Conservation (phyloP, 2,888 invertebrate species). For the Nephrotoma appendiculata region DNA sequence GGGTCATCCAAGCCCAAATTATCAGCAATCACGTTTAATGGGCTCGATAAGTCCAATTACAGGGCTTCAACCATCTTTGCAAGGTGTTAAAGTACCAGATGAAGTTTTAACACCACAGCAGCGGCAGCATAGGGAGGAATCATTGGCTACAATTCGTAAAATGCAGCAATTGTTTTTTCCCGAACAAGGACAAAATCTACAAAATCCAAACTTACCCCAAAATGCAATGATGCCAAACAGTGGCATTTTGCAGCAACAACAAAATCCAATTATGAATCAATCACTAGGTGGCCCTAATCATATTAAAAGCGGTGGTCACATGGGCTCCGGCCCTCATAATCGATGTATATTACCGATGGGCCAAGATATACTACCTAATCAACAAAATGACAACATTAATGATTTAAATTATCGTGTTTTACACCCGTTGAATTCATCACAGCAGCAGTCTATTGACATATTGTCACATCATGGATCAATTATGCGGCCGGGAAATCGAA, state of each 20-base stretch:
- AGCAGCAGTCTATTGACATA: not conserved
- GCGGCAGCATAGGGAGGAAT: conserved; percentile 83
- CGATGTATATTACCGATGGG: not conserved
- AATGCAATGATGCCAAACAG: not conserved
- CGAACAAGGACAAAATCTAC: conserved; percentile 37
- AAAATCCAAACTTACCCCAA: not conserved
- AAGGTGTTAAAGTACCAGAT: conserved; percentile 82
- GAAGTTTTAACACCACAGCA: conserved; percentile 95
- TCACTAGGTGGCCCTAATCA: not conserved
- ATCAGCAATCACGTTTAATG: conserved; percentile 16
- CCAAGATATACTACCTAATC: not conserved
- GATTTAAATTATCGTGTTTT: not conserved
- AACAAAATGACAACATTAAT: not conserved
- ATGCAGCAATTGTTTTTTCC: conserved; percentile 89
- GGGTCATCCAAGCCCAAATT: conserved; percentile 13
- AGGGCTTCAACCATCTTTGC: conserved; percentile 44
- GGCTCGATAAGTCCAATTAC: conserved; percentile 34
- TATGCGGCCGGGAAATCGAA: not conserved
- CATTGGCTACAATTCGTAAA: conserved; percentile 74
- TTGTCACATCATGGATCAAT: not conserved
- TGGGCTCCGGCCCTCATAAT: not conserved
- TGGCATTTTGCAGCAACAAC: not conserved
- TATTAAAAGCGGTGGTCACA: not conserved
- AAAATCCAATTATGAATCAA: not conserved
- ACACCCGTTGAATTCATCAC: not conserved